A percentile compares a stretch with the other conserved stretches of the same genome.
phyloP scores from a whole-genome alignment of 2,113 vertebrate genomes.

The Notothenia coriiceps region DNA sequence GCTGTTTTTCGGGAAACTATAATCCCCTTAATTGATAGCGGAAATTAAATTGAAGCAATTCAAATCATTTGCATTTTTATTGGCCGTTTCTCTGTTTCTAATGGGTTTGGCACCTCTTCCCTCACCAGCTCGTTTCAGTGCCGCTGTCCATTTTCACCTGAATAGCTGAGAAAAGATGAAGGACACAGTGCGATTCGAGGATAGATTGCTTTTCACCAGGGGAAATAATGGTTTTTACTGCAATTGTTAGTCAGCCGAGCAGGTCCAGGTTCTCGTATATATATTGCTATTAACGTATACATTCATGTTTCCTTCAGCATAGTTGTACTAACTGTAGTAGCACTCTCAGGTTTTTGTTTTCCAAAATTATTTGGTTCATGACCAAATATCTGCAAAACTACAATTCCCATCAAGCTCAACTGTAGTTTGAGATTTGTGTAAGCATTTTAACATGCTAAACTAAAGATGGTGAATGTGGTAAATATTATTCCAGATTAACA shows the following conservation, averaged over 20 bases:
- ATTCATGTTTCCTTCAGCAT: not conserved
- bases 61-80: slow-evolving; percentile 45
- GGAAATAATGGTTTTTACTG: slow-evolving; percentile 17
- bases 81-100: slow-evolving; percentile 32
- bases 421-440: not conserved
- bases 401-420: not conserved
- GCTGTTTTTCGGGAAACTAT: slow-evolving; percentile 16
- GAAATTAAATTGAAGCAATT: slow-evolving; percentile 10
- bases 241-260: not conserved
- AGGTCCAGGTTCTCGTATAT: too few relatives aligned
- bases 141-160: not conserved
- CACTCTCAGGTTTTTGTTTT: not conserved
- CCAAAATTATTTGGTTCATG: too few relatives aligned
- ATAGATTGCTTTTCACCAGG: slow-evolving; percentile 36
- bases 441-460: not conserved
- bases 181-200: not conserved
- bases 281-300: not conserved
- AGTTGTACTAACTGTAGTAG: not conserved
- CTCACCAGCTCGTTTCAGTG: slow-evolving; percentile 9
- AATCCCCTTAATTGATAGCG: slow-evolving; percentile 8
- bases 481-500: not conserved
- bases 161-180: slow-evolving; percentile 7
- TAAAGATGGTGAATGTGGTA: not conserved
- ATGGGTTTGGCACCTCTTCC: slow-evolving; percentile 19
- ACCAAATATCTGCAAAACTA: too few relatives aligned